These are phyloP conservation scores for Carpatolechia fugitivella DNA, from an alignment of 2,888 invertebrate genomes.

Conservation along the genomic window DNA sequence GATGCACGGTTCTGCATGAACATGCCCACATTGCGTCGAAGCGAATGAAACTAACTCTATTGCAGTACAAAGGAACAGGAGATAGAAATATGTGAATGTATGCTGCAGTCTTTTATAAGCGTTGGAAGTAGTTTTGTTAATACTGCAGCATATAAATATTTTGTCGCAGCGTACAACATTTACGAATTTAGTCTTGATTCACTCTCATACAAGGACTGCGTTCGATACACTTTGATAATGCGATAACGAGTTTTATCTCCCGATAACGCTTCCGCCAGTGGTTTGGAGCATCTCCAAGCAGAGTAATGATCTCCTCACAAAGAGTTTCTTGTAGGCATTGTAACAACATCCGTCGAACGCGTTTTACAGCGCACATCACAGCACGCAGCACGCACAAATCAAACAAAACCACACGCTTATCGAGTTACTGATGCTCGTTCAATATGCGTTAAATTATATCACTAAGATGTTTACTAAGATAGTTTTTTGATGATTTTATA, in stretches of 20 bases:
- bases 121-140: no score
- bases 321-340: slow-evolving; percentile 52
- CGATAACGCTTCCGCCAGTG: slow-evolving; percentile 10
- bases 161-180: no score
- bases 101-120: no score
- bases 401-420: slow-evolving; percentile 52
- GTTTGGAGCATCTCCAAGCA: slow-evolving; percentile 21
- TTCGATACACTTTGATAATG: neutral
- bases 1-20: slow-evolving; percentile 20
- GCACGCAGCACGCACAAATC: slow-evolving; percentile 42
- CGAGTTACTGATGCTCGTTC: slow-evolving; percentile 37
- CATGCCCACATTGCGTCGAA: neutral
- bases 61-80: no score
- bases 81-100: no score
- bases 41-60: no score
- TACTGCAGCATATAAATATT: no score
- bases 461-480: neutral
- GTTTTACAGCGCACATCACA: slow-evolving; percentile 28
- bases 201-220: neutral
- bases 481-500: no score
- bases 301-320: slow-evolving; percentile 52
- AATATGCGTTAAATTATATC: neutral
- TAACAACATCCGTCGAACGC: slow-evolving; percentile 58
- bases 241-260: slow-evolving; percentile 15
- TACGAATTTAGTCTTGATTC: no score